Evolutionary conservation across 2,888 invertebrate genomes (phyloP), one percentile per base, ranked within the genome.

Genomic region (Catocala nupta): DNA sequence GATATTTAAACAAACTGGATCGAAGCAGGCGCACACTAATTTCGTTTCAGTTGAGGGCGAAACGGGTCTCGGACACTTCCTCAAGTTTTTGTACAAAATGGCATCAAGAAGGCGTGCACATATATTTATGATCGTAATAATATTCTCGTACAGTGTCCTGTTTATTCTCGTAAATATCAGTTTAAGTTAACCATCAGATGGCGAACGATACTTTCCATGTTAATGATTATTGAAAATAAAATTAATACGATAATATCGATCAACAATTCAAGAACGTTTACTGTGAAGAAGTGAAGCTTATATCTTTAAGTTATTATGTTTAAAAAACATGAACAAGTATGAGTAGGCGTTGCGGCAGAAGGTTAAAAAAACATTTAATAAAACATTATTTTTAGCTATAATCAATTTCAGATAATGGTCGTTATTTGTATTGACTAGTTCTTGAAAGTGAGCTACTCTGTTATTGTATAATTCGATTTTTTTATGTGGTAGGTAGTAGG

Each of bases 1-100:
- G 92, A 87, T 92, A 86, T 92, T 92, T 93, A 89, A 77, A 74
- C 82, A 86, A 88, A 90, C 90, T 89, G 86, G 89, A 90, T 88
- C 87, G 82, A 59, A 69, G 75, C 68, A 73, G 70, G 69, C 75
- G 77, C 78, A 68, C 72, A 85, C 83, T 82, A 86, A 85, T 83
- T 88, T 88, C 80, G 83, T 87, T 88, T 83, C 84, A 88, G 84
- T 81, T 87, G 88, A 89, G 90, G 89, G 89, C 88, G 84, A 89
- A 89, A 90, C 92, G 77, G 81, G 90, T 90, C 84, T 87, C 81
- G 75, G 70, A 55, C 67, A 90, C 91, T 93, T 93, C 92, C 92
- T 91, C 79, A 70, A 83, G 65, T 77, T 79, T 83, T 79, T 81
- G 7, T 75, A 75, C 76, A 72, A 80, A 81, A 77, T 75, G 79